These are phyloP conservation scores for Cephus pulcher DNA, from an alignment of 2,888 invertebrate genomes.

Conservation along the genomic window DNA sequence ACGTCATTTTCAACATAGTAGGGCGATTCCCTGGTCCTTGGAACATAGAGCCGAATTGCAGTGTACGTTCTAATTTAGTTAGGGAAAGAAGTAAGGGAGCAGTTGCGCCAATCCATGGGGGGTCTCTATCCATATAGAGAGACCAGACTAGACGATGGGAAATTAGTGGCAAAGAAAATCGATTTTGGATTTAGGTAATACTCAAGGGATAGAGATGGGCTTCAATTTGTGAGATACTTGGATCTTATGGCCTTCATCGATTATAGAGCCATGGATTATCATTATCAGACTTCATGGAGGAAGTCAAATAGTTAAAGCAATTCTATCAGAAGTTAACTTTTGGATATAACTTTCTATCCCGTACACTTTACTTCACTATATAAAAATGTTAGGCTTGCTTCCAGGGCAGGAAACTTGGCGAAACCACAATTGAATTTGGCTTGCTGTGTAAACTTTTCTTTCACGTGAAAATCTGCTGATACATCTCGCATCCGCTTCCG, in stretches of 20 bases:
- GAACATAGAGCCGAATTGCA: slow-evolving; percentile 31
- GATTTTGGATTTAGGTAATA: slow-evolving; percentile 46
- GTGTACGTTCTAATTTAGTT: slow-evolving; percentile 54
- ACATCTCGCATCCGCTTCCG: no score
- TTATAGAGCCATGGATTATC: slow-evolving; percentile 11
- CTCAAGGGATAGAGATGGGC: slow-evolving; percentile 12
- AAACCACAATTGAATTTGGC: no score
- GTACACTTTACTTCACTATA: no score
- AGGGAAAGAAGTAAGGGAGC: slow-evolving; percentile 52
- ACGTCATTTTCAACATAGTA: slow-evolving; percentile 53
- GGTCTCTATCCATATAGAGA: slow-evolving; percentile 31
- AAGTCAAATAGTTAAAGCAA: not conserved
- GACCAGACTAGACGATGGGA: slow-evolving; percentile 38
- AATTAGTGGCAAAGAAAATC: slow-evolving; percentile 55
- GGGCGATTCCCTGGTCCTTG: slow-evolving; percentile 33
- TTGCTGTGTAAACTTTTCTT: no score
- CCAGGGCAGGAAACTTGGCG: no score
- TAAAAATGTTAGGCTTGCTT: no score
- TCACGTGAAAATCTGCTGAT: no score
- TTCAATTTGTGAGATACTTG: slow-evolving; percentile 23
- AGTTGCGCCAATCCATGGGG: slow-evolving; percentile 37
- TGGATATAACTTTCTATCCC: no score
- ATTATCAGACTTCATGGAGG: not conserved
- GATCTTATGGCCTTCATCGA: slow-evolving; percentile 17
- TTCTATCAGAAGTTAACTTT: no score